A percentile compares a stretch with the other conserved stretches of the same genome.
These are phyloP conservation scores for Limnephilus auricula DNA, from an alignment of 2,888 invertebrate species.

Conservation along the genomic window DNA sequence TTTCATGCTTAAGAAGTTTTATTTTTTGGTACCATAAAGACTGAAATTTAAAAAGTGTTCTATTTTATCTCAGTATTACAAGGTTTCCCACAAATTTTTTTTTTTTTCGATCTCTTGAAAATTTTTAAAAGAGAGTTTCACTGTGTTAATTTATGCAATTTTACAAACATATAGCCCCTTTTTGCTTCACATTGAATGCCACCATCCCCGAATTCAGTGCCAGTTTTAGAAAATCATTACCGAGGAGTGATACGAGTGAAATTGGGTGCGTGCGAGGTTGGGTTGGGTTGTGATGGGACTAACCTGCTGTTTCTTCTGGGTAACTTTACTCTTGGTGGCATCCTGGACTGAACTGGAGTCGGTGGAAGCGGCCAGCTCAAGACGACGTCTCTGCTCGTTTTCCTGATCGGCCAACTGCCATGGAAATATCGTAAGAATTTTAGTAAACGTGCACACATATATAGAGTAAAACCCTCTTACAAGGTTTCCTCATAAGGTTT, in stretches of 20 bases:
- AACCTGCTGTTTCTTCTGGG: conserved; percentile 96
- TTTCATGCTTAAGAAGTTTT: too few relatives aligned
- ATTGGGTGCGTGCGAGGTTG: not conserved
- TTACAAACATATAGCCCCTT: not conserved
- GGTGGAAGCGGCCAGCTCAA: conserved; percentile 88
- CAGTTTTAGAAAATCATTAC: not conserved
- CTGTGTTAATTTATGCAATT: not conserved
- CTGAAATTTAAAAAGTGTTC: too few relatives aligned
- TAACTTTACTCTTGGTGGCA: conserved; percentile 86
- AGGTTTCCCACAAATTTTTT: too few relatives aligned
- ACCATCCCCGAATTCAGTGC: not conserved
- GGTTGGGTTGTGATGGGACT: conserved; percentile 67
- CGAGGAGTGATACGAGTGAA: not conserved
- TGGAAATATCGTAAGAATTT: not conserved
- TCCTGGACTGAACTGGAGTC: conserved; percentile 84
- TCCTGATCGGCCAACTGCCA: conserved; percentile 92
- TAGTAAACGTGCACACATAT: not conserved
- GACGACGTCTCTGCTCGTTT: conserved; percentile 92
- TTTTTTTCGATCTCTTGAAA: too few relatives aligned
- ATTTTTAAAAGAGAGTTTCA: too few relatives aligned
- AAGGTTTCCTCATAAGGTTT: too few relatives aligned
- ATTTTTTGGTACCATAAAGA: too few relatives aligned
- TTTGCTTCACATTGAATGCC: not conserved
- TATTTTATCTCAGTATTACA: too few relatives aligned
- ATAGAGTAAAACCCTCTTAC: too few relatives aligned